Conservation (phyloP, 2,113 vertebrate species). For the Mus musculus region DNA sequence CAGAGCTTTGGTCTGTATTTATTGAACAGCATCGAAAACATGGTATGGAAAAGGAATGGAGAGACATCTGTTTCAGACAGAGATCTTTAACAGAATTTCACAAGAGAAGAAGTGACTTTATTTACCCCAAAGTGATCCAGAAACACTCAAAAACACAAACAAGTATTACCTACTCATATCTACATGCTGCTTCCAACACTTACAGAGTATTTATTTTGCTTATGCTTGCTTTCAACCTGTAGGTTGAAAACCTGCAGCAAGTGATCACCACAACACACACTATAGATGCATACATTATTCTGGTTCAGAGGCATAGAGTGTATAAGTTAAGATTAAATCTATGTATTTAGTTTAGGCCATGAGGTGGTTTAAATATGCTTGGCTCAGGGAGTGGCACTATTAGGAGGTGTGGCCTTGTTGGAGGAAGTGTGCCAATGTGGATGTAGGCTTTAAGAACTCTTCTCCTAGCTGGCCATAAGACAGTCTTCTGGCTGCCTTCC, state of each 20-base stretch:
- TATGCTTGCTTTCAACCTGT: not conserved
- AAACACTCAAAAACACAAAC: not conserved
- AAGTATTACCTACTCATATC: not conserved
- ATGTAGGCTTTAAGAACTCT: not conserved
- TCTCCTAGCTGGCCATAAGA: no score
- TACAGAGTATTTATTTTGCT: not conserved
- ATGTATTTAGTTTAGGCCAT: not conserved
- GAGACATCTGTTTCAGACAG: not conserved
- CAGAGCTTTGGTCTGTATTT: not conserved
- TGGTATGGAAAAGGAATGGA: not conserved
- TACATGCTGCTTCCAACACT: not conserved
- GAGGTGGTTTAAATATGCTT: not conserved
- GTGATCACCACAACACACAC: not conserved
- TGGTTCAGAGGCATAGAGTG: not conserved
- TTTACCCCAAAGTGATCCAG: not conserved
- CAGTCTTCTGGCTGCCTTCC: no score
- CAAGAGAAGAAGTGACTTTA: not conserved
- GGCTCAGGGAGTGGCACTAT: not conserved
- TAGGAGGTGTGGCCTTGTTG: not conserved
- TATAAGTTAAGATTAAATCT: not conserved
- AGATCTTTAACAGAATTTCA: not conserved
- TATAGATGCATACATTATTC: not conserved
- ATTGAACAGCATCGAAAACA: not conserved
- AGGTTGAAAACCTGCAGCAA: not conserved
- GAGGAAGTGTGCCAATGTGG: not conserved